Evolutionary conservation across 1,140 invertebrate species (phyloP), one percentile per base, ranked within the genome.

Genomic region (Calycopis cecrops): DNA sequence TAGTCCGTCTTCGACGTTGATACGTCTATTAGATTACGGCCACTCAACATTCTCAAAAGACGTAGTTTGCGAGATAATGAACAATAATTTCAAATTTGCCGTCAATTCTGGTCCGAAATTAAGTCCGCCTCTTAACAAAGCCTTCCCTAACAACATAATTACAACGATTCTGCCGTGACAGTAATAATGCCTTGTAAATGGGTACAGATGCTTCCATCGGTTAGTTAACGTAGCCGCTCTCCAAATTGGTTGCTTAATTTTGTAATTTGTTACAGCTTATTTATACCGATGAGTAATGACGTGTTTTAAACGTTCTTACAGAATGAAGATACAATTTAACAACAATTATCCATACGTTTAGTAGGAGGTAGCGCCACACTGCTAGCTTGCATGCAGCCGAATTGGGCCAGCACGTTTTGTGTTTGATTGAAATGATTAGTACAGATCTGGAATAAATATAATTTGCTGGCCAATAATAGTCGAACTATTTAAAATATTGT

Each of bases 181-280:
- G 65, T 69, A 71, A 71, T 73, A 73, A 62, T 56, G 61, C 60
- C 65, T 59, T 52, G 61, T 40, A 61, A 70, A 73, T 69, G 64
- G 69, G 69, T 71, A 68, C 65, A 68, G 65, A 69, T 72, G 69
- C 60, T 57, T 54, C 38, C 54, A 52, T 60, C 44, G 54, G 28
- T 40, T 47, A 28, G 50, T 48, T 49, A 60, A 60, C 56, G 59
- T 53, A 44, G 14, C 14, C 17, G 40, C 14, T 17, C 40, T 16
- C 40, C 14, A 16, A 44, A 44, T 44, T 44, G 40, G 40, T 44
- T 16, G 40, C 40, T 44, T 44, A 44, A 44, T 16, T 44, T 44
- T 44, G 6, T 44, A 44, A 44, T 44, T 44, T 44, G 40, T 18
- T 44, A 6, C 4, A 16, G 9, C 21, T 28, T 28, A 28, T 28